A percentile compares a stretch with the other conserved stretches of the same genome.
phyloP scores from a whole-genome alignment of 2,113 vertebrate species.

The Orientallactaga bullata region DNA sequence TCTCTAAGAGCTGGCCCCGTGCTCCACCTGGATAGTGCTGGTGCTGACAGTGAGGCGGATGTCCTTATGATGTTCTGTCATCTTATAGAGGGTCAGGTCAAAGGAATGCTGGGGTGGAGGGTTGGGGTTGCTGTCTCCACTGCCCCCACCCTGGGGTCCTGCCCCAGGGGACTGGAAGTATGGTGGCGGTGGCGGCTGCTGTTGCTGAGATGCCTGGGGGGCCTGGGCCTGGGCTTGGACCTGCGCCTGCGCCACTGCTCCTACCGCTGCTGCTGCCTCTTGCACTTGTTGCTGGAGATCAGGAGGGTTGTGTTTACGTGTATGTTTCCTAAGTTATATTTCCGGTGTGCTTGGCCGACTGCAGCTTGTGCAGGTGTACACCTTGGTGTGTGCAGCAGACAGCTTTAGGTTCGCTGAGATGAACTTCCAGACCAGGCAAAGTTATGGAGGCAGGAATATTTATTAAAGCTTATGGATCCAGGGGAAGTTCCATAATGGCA shows the following conservation, averaged over 20 bases:
- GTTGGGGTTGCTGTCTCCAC: conserved; percentile 90
- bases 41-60: conserved; percentile 98
- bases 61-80: conserved; percentile 96
- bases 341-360: conserved; percentile 99
- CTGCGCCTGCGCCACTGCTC: conserved; percentile 76
- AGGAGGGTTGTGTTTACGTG: conserved; percentile 98
- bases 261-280: conserved; percentile 82
- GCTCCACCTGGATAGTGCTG: conserved; percentile 93
- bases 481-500: too few relatives aligned
- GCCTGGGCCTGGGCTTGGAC: neutral
- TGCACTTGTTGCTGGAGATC: conserved; percentile 88
- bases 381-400: conserved; percentile 97
- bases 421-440: too few relatives aligned
- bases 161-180: conserved; percentile 89
- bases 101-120: conserved; percentile 94
- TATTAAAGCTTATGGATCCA: too few relatives aligned
- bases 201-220: neutral
- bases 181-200: conserved; percentile 86
- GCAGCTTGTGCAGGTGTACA: conserved; percentile 98
- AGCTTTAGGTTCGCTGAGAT: too few relatives aligned
- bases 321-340: conserved; percentile 99
- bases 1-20: conserved; percentile 92
- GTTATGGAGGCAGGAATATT: too few relatives aligned
- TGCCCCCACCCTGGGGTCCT: conserved; percentile 88
- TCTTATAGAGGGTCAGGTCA: conserved; percentile 98